These are phyloP conservation scores for Temnothorax longispinosus DNA, from an alignment of 1,140 invertebrate species.

Conservation along the genomic window DNA sequence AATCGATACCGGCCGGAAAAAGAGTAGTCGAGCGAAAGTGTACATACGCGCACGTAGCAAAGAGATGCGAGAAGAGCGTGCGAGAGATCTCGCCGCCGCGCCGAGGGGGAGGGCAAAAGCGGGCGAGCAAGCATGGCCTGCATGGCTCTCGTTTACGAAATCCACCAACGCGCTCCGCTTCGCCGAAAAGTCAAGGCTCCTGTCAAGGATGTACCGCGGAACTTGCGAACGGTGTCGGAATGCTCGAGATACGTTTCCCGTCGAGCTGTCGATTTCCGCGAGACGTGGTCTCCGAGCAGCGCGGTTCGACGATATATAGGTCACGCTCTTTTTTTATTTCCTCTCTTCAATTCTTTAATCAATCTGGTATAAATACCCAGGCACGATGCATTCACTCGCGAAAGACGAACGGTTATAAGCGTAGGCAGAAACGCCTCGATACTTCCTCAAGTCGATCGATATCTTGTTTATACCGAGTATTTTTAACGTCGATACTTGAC, in stretches of 20 bases:
- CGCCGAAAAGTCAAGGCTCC: slow-evolving; percentile 61
- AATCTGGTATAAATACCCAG: background rate
- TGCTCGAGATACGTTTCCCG: background rate
- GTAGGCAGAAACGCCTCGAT: background rate
- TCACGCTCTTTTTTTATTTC: background rate
- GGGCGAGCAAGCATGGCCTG: background rate
- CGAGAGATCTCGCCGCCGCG: background rate
- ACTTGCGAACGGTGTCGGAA: background rate
- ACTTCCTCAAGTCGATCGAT: background rate
- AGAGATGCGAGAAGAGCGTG: slow-evolving; percentile 34
- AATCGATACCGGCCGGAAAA: slow-evolving; percentile 65
- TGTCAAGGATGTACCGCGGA: slow-evolving; percentile 41
- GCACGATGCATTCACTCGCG: background rate
- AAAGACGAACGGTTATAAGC: background rate
- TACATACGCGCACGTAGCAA: background rate
- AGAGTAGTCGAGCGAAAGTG: slow-evolving; percentile 54
- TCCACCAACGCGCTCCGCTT: slow-evolving; percentile 31
- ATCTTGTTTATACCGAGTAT: slow-evolving; percentile 22
- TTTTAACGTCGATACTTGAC: background rate
- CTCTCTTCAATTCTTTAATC: background rate
- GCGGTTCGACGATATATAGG: background rate
- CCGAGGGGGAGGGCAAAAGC: background rate
- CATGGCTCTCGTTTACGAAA: slow-evolving; percentile 28
- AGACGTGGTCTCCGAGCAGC: background rate
- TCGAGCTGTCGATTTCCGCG: background rate